Conservation (phyloP, 2,797 vertebrate genomes). For the Pseudomugil gertrudae region DNA sequence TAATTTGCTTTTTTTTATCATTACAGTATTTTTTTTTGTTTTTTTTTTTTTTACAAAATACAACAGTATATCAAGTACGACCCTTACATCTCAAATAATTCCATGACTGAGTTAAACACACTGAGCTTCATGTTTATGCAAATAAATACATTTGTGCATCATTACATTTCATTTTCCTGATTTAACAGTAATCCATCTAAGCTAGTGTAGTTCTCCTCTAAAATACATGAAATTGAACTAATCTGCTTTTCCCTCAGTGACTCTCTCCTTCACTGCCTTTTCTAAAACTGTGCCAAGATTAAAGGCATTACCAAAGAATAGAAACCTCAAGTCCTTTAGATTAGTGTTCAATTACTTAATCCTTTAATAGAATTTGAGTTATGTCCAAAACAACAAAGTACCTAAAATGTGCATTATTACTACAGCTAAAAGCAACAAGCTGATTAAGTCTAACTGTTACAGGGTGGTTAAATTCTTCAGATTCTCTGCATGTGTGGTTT, state of each 20-base stretch:
- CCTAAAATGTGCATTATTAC: constrained; percentile 70
- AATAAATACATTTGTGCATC: constrained; percentile 55
- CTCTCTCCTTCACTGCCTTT: constrained; percentile 69
- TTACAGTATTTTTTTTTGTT: not conserved
- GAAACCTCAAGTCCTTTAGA: constrained; percentile 78
- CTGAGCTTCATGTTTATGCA: constrained; percentile 42
- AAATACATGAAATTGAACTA: constrained; percentile 81
- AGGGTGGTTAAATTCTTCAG: constrained; percentile 38
- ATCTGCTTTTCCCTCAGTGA: constrained; percentile 77
- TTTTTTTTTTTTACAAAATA: too few species aligned
- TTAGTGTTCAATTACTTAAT: constrained; percentile 84
- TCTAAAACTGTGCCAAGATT: constrained; percentile 77
- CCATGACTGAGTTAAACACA: constrained; percentile 7
- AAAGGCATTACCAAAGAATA: constrained; percentile 81
- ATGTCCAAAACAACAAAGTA: constrained; percentile 76
- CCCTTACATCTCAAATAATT: constrained; percentile 6
- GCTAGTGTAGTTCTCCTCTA: constrained; percentile 70
- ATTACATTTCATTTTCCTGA: constrained; percentile 74
- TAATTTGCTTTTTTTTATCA: not conserved
- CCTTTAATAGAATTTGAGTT: constrained; percentile 81
- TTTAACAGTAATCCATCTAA: constrained; percentile 79
- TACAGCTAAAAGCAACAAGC: constrained; percentile 64
- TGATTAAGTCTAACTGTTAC: constrained; percentile 63
- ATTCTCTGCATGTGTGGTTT: constrained; percentile 18
- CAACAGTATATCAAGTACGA: not conserved